Evolutionary conservation across 2,113 vertebrate genomes (phyloP), one percentile per base, ranked within the genome.

Genomic region (Poecilia latipinna): DNA sequence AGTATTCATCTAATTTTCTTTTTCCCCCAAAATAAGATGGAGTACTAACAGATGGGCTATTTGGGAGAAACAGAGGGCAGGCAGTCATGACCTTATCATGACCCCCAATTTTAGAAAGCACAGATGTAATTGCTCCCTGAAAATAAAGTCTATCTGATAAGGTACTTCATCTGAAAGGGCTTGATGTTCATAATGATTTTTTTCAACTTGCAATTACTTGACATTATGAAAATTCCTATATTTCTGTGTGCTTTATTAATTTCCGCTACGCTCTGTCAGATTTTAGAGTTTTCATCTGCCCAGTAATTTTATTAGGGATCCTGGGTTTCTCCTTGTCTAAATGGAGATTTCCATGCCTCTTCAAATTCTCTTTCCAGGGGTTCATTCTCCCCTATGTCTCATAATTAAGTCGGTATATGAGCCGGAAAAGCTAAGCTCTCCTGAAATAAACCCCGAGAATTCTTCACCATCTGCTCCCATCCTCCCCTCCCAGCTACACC

Each of bases 371-470:
- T 69, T 89, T 87, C 70, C 71, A 68, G 74, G 77, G 74, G 70
- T 84, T 88, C 79, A 67, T 42, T 85, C 79, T 88, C 89, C 83
- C 79, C 80, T 89, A 77, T 66, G 83, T 92, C 83, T 85, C 79
- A 81, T 91, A 90, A 93, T 93, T 91, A 93, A 93, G 86, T 91
- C 69, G 31, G 83, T 88, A 90, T 91, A 93, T 92, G 91, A 91
- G 90, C 83, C 82, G 75, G 88, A 90, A 93, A 92, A 78, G 48
- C 88, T 82, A 79, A 91, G 83, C 80, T 83, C 87, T 87, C 83
- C 64, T 63, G 86, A 88, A 92, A 91, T 91, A 91, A 91, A 86
- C 87, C 88, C 75, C 33, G 77, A 86, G 80, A 93, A 89, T 85
- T 88, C 77, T 75, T 62, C 78, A 68, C 93, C 93, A 93, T 93